These are phyloP conservation scores for Rhizomys pruinosus DNA, from an alignment of 2,113 vertebrate species.

Conservation along the genomic window DNA sequence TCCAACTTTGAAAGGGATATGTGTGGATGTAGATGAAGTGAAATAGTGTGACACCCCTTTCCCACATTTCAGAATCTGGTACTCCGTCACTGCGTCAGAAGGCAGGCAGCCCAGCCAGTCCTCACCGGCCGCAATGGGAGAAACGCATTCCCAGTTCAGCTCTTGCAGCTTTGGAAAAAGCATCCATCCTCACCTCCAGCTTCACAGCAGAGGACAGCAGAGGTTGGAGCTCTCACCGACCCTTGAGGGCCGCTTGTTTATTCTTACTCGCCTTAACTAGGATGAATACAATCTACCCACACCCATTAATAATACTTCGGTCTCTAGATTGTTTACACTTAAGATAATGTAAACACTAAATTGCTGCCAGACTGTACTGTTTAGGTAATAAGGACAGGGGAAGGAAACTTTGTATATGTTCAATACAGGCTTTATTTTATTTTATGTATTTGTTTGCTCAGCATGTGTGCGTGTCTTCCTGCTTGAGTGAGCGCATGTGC, in stretches of 20 bases:
- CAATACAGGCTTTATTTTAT: background rate
- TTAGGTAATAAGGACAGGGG: background rate
- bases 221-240: slow-evolving; percentile 68
- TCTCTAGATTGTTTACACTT: background rate
- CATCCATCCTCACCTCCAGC: slow-evolving; percentile 87
- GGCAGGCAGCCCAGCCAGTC: slow-evolving; percentile 27
- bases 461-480: background rate
- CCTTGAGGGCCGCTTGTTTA: background rate
- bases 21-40: background rate
- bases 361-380: background rate
- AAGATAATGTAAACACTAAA: background rate
- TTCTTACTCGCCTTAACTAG: too few species aligned
- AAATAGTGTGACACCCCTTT: background rate
- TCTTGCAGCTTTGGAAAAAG: slow-evolving; percentile 86
- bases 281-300: background rate
- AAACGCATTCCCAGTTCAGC: slow-evolving; percentile 78
- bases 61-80: slow-evolving; percentile 55
- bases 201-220: slow-evolving; percentile 75
- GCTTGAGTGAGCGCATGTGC: too few species aligned
- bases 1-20: slow-evolving; percentile 32
- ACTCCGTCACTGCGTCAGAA: slow-evolving; percentile 25
- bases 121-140: slow-evolving; percentile 88
- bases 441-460: background rate
- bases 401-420: background rate
- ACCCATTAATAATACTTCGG: background rate